phyloP scores from a whole-genome alignment of 2,888 invertebrate species.

The Eubasilissa splendida region DNA sequence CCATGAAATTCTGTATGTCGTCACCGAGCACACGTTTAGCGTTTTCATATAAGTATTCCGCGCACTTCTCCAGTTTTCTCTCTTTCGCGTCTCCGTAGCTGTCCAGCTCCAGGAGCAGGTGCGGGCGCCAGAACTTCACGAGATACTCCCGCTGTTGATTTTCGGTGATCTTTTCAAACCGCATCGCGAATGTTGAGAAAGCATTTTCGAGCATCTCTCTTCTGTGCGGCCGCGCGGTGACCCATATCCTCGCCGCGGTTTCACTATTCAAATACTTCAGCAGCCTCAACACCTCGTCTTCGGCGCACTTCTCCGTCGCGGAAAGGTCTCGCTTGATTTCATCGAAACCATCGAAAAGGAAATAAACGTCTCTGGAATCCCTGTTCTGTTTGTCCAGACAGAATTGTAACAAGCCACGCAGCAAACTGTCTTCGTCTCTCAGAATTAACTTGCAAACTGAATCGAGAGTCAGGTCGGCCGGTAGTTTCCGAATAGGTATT shows the following conservation, averaged over 20 bases:
- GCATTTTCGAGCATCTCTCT: neutral
- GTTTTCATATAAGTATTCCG: neutral
- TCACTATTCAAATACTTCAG: neutral
- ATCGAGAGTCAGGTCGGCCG: neutral
- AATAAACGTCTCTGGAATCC: neutral
- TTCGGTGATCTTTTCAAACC: no score
- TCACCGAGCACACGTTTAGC: neutral
- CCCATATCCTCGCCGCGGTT: neutral
- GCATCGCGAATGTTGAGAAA: neutral
- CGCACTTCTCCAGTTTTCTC: neutral
- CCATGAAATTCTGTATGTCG: neutral
- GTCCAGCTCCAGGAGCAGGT: no score
- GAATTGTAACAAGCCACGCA: neutral
- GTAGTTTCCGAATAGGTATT: neutral
- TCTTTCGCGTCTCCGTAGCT: no score
- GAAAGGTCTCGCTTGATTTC: neutral
- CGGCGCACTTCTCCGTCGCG: no score
- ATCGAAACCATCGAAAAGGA: neutral
- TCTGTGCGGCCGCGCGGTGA: neutral
- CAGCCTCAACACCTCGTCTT: neutral
- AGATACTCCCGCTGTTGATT: no score
- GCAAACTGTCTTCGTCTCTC: neutral
- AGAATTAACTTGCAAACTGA: neutral
- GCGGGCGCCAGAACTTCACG: no score
- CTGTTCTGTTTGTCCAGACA: neutral